These are phyloP conservation scores for Rhabditoides inermis DNA, from an alignment of 2,888 invertebrate genomes.

Conservation along the genomic window DNA sequence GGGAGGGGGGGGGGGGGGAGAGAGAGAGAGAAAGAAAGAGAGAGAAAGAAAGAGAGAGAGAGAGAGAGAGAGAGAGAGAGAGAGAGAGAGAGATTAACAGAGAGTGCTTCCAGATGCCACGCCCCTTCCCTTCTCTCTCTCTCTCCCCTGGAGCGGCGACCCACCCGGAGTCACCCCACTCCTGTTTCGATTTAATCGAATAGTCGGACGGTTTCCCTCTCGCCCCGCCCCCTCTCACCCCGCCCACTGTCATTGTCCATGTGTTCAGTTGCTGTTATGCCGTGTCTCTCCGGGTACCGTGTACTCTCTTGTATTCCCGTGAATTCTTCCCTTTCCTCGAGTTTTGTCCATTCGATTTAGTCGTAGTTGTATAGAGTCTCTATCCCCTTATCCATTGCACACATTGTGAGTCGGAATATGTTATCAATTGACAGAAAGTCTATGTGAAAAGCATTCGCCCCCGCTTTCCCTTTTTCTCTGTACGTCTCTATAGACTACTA, in stretches of 20 bases:
- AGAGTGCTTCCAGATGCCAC: neutral
- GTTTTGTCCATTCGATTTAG: too few relatives aligned
- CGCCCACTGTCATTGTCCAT: neutral
- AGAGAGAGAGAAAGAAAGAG: neutral
- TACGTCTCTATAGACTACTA: too few relatives aligned
- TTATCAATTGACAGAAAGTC: too few relatives aligned
- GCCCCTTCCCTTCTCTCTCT: neutral
- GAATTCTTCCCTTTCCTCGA: neutral
- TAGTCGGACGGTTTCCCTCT: neutral
- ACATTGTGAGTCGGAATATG: too few relatives aligned
- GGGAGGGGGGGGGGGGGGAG: neutral
- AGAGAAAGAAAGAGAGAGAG: slow-evolving; percentile 6
- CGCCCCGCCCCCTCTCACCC: neutral
- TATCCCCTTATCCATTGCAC: too few relatives aligned
- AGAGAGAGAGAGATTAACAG: slow-evolving; percentile 1
- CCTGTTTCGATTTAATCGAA: neutral
- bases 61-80: neutral
- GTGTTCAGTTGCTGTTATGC: neutral
- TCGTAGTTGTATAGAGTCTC: too few relatives aligned
- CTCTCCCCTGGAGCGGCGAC: neutral
- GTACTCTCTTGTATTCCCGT: neutral
- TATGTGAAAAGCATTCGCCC: too few relatives aligned
- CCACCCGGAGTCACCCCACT: neutral
- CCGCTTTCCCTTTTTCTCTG: too few relatives aligned
- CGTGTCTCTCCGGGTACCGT: slow-evolving; percentile 1